phyloP scores from a whole-genome alignment of 2,113 vertebrate species.

The Antennarius striatus region DNA sequence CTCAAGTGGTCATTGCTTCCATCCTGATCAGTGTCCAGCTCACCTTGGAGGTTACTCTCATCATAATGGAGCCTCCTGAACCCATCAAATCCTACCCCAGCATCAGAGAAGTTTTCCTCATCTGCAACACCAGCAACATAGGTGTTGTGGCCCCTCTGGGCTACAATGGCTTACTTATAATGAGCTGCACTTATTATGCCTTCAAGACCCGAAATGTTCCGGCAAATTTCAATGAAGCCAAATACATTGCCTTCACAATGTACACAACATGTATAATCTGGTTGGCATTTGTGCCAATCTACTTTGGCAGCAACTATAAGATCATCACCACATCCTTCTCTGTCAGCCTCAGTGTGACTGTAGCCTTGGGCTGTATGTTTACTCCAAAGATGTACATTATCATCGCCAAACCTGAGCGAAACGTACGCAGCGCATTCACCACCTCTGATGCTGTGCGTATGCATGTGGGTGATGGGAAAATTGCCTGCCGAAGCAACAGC shows the following conservation, averaged over 20 bases:
- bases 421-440: slow-evolving; percentile 98
- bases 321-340: slow-evolving; percentile 99
- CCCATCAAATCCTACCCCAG: slow-evolving; percentile 95
- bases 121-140: slow-evolving; percentile 97
- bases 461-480: slow-evolving; percentile 96
- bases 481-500: slow-evolving; percentile 92
- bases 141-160: slow-evolving; percentile 93
- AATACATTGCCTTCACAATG: slow-evolving; percentile 99
- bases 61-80: slow-evolving; percentile 94
- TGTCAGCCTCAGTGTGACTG: slow-evolving; percentile 96
- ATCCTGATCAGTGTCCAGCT: slow-evolving; percentile 92
- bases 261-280: slow-evolving; percentile 99
- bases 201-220: slow-evolving; percentile 99
- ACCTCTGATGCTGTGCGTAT: slow-evolving; percentile 97
- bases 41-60: slow-evolving; percentile 89
- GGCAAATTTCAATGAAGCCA: slow-evolving; percentile 98
- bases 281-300: slow-evolving; percentile 98
- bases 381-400: slow-evolving; percentile 99
- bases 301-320: slow-evolving; percentile 99
- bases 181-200: slow-evolving; percentile 98
- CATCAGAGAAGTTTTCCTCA: slow-evolving; percentile 95
- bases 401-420: slow-evolving; percentile 94
- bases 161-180: slow-evolving; percentile 95
- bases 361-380: slow-evolving; percentile 98
- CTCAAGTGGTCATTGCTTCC: slow-evolving; percentile 93